Conservation (phyloP, 2,888 invertebrate genomes). For the Leucoptera coffeella region DNA sequence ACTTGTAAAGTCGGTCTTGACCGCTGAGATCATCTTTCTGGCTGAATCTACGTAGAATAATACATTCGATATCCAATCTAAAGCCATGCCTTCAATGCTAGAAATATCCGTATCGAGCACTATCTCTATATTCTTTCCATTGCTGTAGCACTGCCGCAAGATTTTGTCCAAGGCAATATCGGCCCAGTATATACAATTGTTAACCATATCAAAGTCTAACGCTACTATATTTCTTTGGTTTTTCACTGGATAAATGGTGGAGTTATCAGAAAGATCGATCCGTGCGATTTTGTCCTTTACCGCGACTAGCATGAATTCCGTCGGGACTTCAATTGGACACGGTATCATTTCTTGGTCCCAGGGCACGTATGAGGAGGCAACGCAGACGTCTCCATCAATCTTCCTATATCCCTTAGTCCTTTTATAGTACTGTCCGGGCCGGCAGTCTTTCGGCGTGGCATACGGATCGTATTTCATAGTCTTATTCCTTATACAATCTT, state of each 20-base stretch:
- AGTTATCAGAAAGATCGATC: constrained; percentile 57
- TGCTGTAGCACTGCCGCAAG: constrained; percentile 69
- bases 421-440: constrained; percentile 67
- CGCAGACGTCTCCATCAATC: constrained; percentile 75
- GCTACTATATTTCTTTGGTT: constrained; percentile 76
- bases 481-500: constrained; percentile 63
- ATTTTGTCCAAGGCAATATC: constrained; percentile 77
- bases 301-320: constrained; percentile 76
- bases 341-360: constrained; percentile 67
- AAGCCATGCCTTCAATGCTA: constrained; percentile 83
- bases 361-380: constrained; percentile 62
- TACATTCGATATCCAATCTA: constrained; percentile 83
- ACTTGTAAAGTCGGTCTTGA: constrained; percentile 56
- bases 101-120: constrained; percentile 68
- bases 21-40: constrained; percentile 73
- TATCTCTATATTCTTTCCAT: constrained; percentile 57
- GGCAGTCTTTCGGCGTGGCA: constrained; percentile 60
- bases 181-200: constrained; percentile 85
- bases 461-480: constrained; percentile 58
- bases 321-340: constrained; percentile 60
- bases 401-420: constrained; percentile 83
- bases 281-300: constrained; percentile 70
- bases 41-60: constrained; percentile 84
- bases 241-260: constrained; percentile 62
- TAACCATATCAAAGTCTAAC: constrained; percentile 77